phyloP scores from a whole-genome alignment of 2,113 vertebrate genomes.

The Gambusia affinis region DNA sequence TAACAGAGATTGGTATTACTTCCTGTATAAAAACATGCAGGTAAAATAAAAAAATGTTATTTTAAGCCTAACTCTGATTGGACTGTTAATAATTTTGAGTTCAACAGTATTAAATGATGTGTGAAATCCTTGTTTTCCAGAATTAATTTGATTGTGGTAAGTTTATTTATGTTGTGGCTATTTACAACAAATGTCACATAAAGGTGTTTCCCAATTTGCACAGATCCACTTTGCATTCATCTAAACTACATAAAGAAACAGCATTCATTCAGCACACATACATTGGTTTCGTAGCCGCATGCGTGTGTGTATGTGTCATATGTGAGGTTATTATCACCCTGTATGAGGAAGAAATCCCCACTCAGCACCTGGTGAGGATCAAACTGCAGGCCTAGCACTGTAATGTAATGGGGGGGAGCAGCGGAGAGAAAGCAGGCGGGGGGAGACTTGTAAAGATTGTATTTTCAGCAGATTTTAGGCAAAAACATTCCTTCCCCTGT shows the following conservation, averaged over 20 bases:
- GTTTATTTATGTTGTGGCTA: background rate
- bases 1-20: too few relatives aligned
- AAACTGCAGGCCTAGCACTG: slow-evolving; percentile 76
- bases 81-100: too few relatives aligned
- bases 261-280: background rate
- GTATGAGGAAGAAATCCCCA: slow-evolving; percentile 62
- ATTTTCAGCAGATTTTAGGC: slow-evolving; percentile 80
- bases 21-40: too few relatives aligned
- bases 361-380: slow-evolving; percentile 67
- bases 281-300: background rate
- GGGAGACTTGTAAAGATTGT: slow-evolving; percentile 58
- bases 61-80: too few relatives aligned
- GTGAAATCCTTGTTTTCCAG: background rate
- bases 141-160: background rate
- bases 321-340: slow-evolving; percentile 64
- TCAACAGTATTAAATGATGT: background rate
- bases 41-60: too few relatives aligned
- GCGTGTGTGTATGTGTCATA: slow-evolving; percentile 4
- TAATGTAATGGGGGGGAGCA: slow-evolving; percentile 52
- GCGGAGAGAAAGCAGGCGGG: slow-evolving; percentile 6
- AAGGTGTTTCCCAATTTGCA: background rate
- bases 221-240: too few relatives aligned
- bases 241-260: too few relatives aligned
- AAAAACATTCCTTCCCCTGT: slow-evolving; percentile 67
- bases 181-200: background rate